These are phyloP conservation scores for Cataglyphis hispanica DNA, from an alignment of 1,140 invertebrate genomes.

Conservation along the genomic window DNA sequence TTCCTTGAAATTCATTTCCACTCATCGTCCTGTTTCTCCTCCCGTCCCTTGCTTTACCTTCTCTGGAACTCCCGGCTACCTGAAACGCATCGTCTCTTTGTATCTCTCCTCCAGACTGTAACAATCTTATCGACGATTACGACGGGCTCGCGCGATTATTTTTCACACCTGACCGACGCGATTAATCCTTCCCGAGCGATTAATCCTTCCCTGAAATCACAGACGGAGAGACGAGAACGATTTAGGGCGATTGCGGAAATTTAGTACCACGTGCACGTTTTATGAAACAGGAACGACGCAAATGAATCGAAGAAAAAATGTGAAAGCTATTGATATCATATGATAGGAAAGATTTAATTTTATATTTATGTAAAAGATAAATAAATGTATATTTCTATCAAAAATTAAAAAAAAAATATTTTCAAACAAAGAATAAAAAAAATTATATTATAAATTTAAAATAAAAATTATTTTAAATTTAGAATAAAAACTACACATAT, in stretches of 20 bases:
- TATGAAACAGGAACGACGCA: not conserved
- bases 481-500: slow-evolving; percentile 3
- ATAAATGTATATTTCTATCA: no score
- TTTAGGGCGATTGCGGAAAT: not conserved
- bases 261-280: not conserved
- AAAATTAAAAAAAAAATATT: no score
- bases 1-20: slow-evolving; percentile 55
- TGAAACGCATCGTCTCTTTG: slow-evolving; percentile 36
- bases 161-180: slow-evolving; percentile 31
- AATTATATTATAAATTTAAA: not conserved
- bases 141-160: slow-evolving; percentile 54
- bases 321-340: not conserved
- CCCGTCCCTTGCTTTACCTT: slow-evolving; percentile 5
- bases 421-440: not conserved
- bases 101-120: slow-evolving; percentile 12
- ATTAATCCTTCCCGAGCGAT: slow-evolving; percentile 49
- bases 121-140: slow-evolving; percentile 58
- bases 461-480: no score
- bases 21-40: slow-evolving; percentile 16
- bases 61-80: slow-evolving; percentile 58
- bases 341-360: not conserved
- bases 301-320: not conserved
- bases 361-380: not conserved
- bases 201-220: slow-evolving; percentile 56
- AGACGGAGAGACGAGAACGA: not conserved